Base-by-base conservation (phyloP, 1,140 invertebrate genomes). In the Drosophila parabipectinata region DNA sequence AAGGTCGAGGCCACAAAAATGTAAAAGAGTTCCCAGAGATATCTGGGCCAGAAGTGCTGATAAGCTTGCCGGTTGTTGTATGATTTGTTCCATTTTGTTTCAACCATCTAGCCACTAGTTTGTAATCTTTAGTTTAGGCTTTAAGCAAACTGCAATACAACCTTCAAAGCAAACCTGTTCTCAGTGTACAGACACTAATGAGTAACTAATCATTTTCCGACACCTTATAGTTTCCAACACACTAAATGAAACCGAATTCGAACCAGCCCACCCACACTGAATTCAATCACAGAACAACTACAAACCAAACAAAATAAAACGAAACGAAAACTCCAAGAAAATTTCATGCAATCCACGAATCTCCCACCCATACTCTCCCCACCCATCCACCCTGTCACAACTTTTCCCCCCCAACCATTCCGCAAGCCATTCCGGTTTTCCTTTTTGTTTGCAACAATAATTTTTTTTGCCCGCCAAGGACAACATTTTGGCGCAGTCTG, bases 401-500 rank as follows among this genome's bases (percentile, higher is more conserved):
- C 44, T 55, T 56, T 58, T 30, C 67, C 39, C 61, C 66, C 15
- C 9, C n/a, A 24, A 26, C 34, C 52, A 28, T 12, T 5, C 14
- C 68, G 9, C 72, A 47, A 75, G 37, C 26, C 26, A 28, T 28
- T 28, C 26, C 26, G 48, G 55, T 28, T 34, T 64, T 21, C 18
- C 18, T 69, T 55, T 71, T 24, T 59, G 9, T 53, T 61, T 59
- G 55, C 66, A 71, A 72, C 71, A 73, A 59, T 37, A 62, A 57
- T 71, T 82, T 79, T 80, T 80, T 74, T 75, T 74, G 51, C 48
- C 48, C 45, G 59, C 59, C 64, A 66, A 76, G 79, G 80, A 67
- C 73, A 79, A 64, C 80, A 77, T 76, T 83, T 85, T 88, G 41
- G 52, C 64, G 61, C 74, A 81, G 64, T 63, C 78, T 87, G 78